These are phyloP conservation scores for Taeniopygia guttata DNA, from an alignment of 2,797 vertebrate genomes.

Conservation along the genomic window DNA sequence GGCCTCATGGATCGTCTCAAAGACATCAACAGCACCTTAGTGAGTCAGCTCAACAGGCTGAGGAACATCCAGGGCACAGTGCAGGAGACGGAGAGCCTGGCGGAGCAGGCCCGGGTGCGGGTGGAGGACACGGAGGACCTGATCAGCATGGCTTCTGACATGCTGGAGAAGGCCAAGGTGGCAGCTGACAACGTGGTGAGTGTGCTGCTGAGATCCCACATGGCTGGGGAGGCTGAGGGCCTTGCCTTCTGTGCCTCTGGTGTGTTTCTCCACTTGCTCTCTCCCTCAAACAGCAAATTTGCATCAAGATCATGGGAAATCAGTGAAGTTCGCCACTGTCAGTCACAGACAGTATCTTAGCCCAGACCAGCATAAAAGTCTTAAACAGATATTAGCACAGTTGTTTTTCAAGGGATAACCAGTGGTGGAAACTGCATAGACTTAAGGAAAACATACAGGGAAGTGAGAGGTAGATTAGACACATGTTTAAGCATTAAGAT, in stretches of 20 bases:
- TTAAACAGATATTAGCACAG: background rate
- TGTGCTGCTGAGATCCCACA: background rate
- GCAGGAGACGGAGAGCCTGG: constrained; percentile 82
- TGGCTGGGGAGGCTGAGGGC: background rate
- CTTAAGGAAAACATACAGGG: background rate
- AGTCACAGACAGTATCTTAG: background rate
- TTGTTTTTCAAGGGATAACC: background rate
- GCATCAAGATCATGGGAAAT: background rate
- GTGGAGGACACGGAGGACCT: constrained; percentile 84
- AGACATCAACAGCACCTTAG: constrained; percentile 86
- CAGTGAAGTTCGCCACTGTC: background rate
- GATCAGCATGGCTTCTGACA: constrained; percentile 84
- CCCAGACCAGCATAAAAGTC: background rate
- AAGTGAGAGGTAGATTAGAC: background rate
- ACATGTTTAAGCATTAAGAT: background rate
- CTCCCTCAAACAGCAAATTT: background rate
- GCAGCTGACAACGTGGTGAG: constrained; percentile 90
- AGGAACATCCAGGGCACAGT: constrained; percentile 89
- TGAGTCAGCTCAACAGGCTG: constrained; percentile 88
- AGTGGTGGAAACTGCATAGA: background rate
- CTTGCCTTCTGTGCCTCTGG: background rate
- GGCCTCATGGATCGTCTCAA: constrained; percentile 88
- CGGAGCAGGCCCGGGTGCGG: constrained; percentile 81
- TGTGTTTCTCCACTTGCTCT: background rate
- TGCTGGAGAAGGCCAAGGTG: constrained; percentile 89